These are phyloP conservation scores for Bubo scandiacus DNA, from an alignment of 2,113 vertebrate genomes.

Conservation along the genomic window DNA sequence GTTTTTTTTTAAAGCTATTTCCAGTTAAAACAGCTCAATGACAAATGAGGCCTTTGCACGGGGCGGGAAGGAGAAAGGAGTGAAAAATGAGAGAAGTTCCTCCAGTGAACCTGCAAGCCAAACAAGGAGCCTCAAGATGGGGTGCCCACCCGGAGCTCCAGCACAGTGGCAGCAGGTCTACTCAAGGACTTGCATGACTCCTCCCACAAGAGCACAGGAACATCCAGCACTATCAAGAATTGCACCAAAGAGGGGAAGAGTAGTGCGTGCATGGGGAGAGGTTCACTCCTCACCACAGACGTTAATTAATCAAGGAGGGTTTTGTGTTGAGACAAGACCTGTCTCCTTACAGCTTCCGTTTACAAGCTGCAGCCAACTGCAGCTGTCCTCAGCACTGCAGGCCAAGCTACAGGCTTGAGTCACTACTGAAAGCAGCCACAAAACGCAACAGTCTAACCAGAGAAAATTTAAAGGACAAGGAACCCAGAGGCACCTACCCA, in stretches of 20 bases:
- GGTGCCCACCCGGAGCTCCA: background rate
- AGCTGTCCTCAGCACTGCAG: background rate
- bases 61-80: background rate
- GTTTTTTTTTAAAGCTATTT: background rate
- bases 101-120: background rate
- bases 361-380: background rate
- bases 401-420: background rate
- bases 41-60: background rate
- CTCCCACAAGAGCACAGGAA: background rate
- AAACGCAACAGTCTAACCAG: background rate
- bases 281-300: background rate
- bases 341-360: background rate
- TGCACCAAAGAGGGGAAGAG: background rate
- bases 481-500: background rate
- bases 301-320: background rate
- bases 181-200: background rate
- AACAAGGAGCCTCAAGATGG: background rate
- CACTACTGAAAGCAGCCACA: background rate
- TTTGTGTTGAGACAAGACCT: background rate
- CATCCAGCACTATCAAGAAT: background rate
- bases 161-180: background rate
- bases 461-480: background rate
- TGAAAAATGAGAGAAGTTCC: background rate
- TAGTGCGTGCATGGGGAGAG: background rate
- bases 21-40: slow-evolving; percentile 16